These are phyloP conservation scores for Pharmacophagus antenor DNA, from an alignment of 2,888 invertebrate species.

Conservation along the genomic window DNA sequence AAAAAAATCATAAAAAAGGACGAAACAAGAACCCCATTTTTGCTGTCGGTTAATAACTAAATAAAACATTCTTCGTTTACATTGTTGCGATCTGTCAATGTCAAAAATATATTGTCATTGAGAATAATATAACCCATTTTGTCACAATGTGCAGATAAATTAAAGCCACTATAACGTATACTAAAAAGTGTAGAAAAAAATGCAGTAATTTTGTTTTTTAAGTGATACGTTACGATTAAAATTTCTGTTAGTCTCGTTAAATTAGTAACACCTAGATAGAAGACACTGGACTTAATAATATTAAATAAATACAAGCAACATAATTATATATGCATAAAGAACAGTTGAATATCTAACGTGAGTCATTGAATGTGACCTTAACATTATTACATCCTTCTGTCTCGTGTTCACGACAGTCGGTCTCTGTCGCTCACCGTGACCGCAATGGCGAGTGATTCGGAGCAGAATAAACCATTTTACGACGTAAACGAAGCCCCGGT, in stretches of 20 bases:
- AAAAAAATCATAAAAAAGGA: too few relatives aligned
- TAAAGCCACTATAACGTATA: too few relatives aligned
- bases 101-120: too few relatives aligned
- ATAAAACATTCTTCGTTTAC: too few relatives aligned
- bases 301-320: not conserved
- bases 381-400: slow-evolving; percentile 1
- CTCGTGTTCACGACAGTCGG: slow-evolving; percentile 5
- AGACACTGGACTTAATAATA: not conserved
- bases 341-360: not conserved
- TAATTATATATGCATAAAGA: not conserved
- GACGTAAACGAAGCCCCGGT: slow-evolving; percentile 40
- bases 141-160: too few relatives aligned
- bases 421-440: slow-evolving; percentile 22
- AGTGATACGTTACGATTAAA: too few relatives aligned
- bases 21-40: too few relatives aligned
- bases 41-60: too few relatives aligned
- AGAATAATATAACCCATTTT: too few relatives aligned
- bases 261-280: not conserved
- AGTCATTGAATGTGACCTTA: slow-evolving; percentile 5
- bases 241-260: not conserved
- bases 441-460: slow-evolving; percentile 36
- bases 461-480: slow-evolving; percentile 36
- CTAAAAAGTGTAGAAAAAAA: too few relatives aligned
- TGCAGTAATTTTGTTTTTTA: too few relatives aligned
- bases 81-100: too few relatives aligned